These are phyloP conservation scores for Enteromius anoplus DNA, from an alignment of 2,797 vertebrate genomes.

Conservation along the genomic window DNA sequence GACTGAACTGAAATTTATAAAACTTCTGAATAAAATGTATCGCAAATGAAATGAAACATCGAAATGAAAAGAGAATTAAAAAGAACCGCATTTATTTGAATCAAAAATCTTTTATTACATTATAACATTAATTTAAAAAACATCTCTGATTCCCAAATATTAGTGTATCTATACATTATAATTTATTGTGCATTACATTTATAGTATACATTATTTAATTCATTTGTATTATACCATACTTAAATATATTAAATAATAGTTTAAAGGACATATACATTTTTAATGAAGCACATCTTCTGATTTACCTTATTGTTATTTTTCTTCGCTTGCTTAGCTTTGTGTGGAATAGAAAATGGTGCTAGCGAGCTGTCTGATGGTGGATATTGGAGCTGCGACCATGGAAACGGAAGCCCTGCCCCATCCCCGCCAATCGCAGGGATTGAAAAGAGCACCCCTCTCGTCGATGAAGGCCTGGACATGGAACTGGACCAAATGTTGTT, in stretches of 20 bases:
- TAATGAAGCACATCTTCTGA: neutral
- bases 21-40: neutral
- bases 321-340: constrained; percentile 53
- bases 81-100: neutral
- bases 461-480: constrained; percentile 85
- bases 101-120: neutral
- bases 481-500: constrained; percentile 84
- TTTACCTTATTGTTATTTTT: neutral
- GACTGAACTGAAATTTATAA: neutral
- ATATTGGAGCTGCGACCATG: constrained; percentile 85
- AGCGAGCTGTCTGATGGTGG: constrained; percentile 84
- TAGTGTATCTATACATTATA: neutral
- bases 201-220: neutral
- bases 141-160: neutral
- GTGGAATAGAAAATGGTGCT: constrained; percentile 75
- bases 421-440: constrained; percentile 80
- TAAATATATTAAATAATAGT: neutral
- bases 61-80: neutral
- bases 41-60: too few species aligned
- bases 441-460: constrained; percentile 71
- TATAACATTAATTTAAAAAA: neutral
- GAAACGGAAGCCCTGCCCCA: constrained; percentile 76
- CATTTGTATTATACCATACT: neutral
- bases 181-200: neutral
- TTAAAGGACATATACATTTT: neutral